phyloP scores from a whole-genome alignment of 2,113 vertebrate species.

The Amphilophus citrinellus region DNA sequence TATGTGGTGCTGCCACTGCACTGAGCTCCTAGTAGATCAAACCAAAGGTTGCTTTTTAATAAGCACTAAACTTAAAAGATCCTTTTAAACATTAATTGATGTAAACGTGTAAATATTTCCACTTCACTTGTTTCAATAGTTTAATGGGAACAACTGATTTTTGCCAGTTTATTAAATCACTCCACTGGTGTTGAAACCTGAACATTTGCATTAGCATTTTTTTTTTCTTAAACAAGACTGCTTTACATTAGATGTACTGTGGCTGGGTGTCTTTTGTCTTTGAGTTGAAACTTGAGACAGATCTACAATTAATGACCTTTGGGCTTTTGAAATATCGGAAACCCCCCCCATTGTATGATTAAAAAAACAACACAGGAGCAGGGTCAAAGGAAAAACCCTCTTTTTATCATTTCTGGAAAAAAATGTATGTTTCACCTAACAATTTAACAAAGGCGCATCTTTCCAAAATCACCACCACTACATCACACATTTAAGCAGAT shows the following conservation, averaged over 20 bases:
- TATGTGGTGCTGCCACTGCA: slow-evolving; percentile 51
- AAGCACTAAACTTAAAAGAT: not conserved
- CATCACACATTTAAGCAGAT: not conserved
- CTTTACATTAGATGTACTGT: not conserved
- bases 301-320: slow-evolving; percentile 31
- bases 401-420: slow-evolving; percentile 9
- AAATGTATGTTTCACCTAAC: not conserved
- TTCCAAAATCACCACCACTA: not conserved
- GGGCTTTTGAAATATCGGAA: slow-evolving; percentile 6
- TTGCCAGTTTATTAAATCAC: not conserved
- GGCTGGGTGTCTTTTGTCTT: slow-evolving; percentile 20
- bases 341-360: not conserved
- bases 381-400: slow-evolving; percentile 6
- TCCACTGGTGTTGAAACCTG: not conserved
- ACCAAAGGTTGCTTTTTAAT: slow-evolving; percentile 8
- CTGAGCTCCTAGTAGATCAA: slow-evolving; percentile 11
- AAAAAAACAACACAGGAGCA: not conserved
- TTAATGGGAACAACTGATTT: not conserved
- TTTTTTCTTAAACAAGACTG: not conserved
- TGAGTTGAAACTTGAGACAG: slow-evolving; percentile 17
- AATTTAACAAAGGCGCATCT: not conserved
- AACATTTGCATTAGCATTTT: not conserved
- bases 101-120: slow-evolving; percentile 3
- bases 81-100: not conserved
- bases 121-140: not conserved